These are phyloP conservation scores for Portevinia maculata DNA, from an alignment of 2,888 invertebrate species.

Conservation along the genomic window DNA sequence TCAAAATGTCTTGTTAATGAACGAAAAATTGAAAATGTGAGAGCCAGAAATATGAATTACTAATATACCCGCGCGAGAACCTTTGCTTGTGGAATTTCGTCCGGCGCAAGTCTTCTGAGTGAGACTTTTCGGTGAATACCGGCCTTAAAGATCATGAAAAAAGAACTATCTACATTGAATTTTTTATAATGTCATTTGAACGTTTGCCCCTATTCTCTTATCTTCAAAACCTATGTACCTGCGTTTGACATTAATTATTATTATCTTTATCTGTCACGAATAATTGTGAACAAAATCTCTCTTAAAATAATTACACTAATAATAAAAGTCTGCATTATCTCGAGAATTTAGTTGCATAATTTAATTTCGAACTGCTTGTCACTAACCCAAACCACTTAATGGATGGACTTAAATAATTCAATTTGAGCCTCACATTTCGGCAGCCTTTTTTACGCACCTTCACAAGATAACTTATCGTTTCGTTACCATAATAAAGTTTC, in stretches of 20 bases:
- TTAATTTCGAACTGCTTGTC: not conserved
- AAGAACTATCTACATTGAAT: no score
- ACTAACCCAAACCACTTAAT: not conserved
- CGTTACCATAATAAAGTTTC: constrained; percentile 54
- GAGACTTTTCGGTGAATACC: no score
- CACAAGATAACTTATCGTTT: not conserved
- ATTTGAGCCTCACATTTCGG: not conserved
- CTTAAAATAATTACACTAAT: not conserved
- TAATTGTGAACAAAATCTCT: not conserved
- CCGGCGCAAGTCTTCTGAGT: no score
- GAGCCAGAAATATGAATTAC: no score
- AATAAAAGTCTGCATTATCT: not conserved
- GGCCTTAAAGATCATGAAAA: no score
- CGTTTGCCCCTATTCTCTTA: not conserved
- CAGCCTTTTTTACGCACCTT: not conserved
- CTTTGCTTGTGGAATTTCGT: no score
- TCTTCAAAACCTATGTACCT: not conserved
- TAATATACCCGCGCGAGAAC: no score
- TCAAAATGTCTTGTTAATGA: no score
- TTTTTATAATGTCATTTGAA: not conserved
- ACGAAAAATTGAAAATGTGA: no score
- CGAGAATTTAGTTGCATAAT: not conserved
- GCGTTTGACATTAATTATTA: not conserved
- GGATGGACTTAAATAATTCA: not conserved
- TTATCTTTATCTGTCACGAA: not conserved